Conservation (phyloP, 2,888 invertebrate genomes). For the Venustoraphidia nigricollis region DNA sequence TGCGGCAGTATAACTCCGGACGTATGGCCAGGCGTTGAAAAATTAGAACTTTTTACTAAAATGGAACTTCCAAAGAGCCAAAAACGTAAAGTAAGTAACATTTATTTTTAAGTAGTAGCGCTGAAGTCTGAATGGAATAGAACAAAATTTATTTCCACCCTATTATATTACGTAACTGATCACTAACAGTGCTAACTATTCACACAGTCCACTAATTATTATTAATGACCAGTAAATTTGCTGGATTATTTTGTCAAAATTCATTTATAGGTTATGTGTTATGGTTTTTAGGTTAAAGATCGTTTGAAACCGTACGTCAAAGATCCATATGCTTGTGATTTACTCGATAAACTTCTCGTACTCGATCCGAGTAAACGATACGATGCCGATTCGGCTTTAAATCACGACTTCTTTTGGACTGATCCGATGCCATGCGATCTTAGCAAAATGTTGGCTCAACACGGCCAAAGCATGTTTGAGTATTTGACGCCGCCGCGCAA, state of each 20-base stretch:
- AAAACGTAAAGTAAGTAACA: constrained; percentile 51
- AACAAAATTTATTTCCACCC: too few species aligned
- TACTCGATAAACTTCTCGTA: constrained; percentile 80
- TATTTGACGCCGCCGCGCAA: constrained; percentile 67
- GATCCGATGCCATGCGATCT: constrained; percentile 91
- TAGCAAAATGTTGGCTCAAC: constrained; percentile 81
- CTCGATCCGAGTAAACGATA: constrained; percentile 80
- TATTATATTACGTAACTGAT: too few species aligned
- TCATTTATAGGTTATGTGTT: neutral
- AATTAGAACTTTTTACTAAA: constrained; percentile 71
- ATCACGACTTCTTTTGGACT: constrained; percentile 98
- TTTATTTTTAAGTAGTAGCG: neutral
- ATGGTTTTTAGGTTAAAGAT: constrained; percentile 46
- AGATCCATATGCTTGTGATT: constrained; percentile 81
- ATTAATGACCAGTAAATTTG: too few species aligned
- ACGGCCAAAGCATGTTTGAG: constrained; percentile 89
- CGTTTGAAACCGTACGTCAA: constrained; percentile 78
- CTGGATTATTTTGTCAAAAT: too few species aligned
- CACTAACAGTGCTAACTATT: too few species aligned
- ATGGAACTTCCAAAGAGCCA: constrained; percentile 79
- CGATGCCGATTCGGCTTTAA: constrained; percentile 84
- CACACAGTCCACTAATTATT: too few species aligned
- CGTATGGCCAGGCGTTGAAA: constrained; percentile 88
- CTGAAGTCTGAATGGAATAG: too few species aligned
- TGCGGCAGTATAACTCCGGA: constrained; percentile 92